Evolutionary conservation across 2,113 vertebrate genomes (phyloP), one percentile per base, ranked within the genome.

Genomic region (Baryphthengus martii): DNA sequence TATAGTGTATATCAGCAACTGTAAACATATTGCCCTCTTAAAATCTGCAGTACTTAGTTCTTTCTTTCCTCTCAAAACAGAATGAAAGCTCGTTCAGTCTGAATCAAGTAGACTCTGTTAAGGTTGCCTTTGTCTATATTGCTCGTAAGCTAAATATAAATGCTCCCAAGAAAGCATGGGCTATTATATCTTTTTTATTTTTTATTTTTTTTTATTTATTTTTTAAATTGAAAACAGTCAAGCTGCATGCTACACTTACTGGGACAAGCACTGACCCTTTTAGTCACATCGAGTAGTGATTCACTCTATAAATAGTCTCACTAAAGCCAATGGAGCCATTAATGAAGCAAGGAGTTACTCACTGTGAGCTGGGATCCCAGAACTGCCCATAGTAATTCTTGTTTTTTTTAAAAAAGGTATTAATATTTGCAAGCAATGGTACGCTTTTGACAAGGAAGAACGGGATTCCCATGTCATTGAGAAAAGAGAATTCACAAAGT

Each of bases 81-180:
- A 97, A 94, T 68, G 35, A 96, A 95, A 96, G 44, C n/a, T 82
- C 31, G 55, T 61, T 91, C 74, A 95, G 59, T 74, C 31, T 89
- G 76, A 95, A 93, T 76, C 65, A 90, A 88, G 78, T 26, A 77
- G 59, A 81, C 17, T 35, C 52, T 70, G 3, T 92, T 73, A 74
- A 52, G 15, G 15, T 73, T 90, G 52, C 20, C 40, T 56, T 94
- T 88, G 92, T 96, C 95, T 95, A n/a, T 93, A 81, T 85, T 95
- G 37, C 44, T 93, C 95, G 76, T 68, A 88, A 95, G 86, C 59
- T 73, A 91, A 93, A 96, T 84, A 88, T 58, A 92, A 90, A 35
- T 17, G 7, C 2, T 95, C 68, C 82, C 93, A 96, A 93, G 86
- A 53, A 86, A 82, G 35, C 40, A 93, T 29, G 70, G 49, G 82